Conservation (phyloP, 2,888 invertebrate species). For the Tubulanus polymorphus region DNA sequence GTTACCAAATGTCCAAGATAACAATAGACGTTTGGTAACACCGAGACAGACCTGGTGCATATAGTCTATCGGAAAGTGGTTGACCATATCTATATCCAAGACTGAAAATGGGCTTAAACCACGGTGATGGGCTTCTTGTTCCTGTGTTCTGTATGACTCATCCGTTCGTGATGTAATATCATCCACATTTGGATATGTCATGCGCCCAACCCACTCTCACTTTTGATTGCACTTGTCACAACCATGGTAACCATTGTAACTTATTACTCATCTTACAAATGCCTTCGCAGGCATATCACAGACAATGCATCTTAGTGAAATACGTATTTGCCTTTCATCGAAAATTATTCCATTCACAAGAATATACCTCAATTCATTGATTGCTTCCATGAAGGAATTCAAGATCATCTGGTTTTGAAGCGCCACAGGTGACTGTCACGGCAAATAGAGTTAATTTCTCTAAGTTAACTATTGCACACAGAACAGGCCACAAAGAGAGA, state of each 20-base stretch:
- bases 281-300: no score
- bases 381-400: no score
- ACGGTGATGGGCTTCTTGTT: slow-evolving; percentile 20
- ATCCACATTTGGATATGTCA: slow-evolving; percentile 9
- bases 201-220: slow-evolving; percentile 5
- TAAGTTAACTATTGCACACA: no score
- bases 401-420: no score
- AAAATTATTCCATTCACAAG: no score
- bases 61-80: slow-evolving; percentile 31
- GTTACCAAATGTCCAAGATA: slow-evolving; percentile 26
- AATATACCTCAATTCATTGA: no score
- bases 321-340: no score
- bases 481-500: no score
- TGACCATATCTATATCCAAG: slow-evolving; percentile 25
- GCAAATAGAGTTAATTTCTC: no score
- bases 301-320: no score
- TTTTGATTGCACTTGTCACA: slow-evolving; percentile 17
- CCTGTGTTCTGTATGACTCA: slow-evolving; percentile 7
- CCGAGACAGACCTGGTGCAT: slow-evolving; percentile 42
- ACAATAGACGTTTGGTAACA: slow-evolving; percentile 29
- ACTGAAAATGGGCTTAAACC: slow-evolving; percentile 16
- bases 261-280: no score
- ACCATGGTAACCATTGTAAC: slow-evolving; percentile 16
- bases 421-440: no score
- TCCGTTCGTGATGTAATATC: slow-evolving; percentile 10